Base-by-base conservation (phyloP, 2,797 vertebrate species). In the Gallirallus australis region DNA sequence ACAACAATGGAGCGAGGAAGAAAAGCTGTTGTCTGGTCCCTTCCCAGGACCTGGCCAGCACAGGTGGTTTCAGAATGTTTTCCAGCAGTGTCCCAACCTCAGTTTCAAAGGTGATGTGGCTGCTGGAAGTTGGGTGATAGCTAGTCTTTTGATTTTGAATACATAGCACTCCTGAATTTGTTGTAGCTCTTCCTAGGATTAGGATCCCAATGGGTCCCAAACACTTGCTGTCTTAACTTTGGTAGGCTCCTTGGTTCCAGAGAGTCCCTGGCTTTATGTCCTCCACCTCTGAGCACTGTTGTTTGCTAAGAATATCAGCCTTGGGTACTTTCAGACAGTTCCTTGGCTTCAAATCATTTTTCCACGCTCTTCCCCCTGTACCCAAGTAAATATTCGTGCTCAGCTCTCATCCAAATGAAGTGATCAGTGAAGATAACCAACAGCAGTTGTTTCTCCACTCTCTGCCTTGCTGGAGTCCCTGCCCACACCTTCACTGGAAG, bases 371-470 rank as follows among this genome's bases (percentile, higher is more conserved):
- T 42, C 47, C 33, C 35, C 40, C 28, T 0, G 7, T 2, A 8
- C 6, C 54, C 48, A 45, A 13, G 39, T 11, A 9, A 52, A 40
- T 12, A 39, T 33, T 48, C 24, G 64, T 23, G 12, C 69, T 50
- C 59, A n/a, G 4, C 24, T 5, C 33, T 48, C 70, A 27, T 20
- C 68, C 81, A 37, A 4, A 18, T 0, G 11, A 59, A 33, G 42
- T 1, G 30, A 20, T 18, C 13, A 3, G 68, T 4, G 72, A 54
- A 7, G 45, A 77, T 1, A 2, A 68, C 0, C 20, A 37, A 0
- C 6, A 48, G 78, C 42, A 76, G 86, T 27, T 18, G 28, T 3
- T 37, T 18, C 17, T 27, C 48, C 53, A 3, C 53, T 6, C 25
- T 5, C 60, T 39, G 56, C 57, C 48, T 72, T 15, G 31, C 64